Percentiles rank a stretch among this genome's conserved stretches.
These are phyloP conservation scores for Ormia ochracea DNA, from an alignment of 2,888 invertebrate genomes.

Conservation along the genomic window DNA sequence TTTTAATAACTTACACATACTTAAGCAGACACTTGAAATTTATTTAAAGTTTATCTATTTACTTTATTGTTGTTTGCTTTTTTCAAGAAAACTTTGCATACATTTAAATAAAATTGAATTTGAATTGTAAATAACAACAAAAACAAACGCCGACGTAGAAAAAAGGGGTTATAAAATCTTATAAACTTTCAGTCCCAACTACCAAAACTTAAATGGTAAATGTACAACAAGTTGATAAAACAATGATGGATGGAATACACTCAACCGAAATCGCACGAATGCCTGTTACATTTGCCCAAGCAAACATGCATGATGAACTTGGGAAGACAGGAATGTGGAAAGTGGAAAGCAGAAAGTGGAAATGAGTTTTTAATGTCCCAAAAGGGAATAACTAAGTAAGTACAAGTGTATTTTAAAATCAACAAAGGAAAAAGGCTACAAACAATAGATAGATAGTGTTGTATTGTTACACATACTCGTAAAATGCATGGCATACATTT, in stretches of 20 bases:
- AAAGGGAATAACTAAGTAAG: slow-evolving; percentile 69
- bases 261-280: slow-evolving; percentile 14
- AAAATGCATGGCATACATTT: slow-evolving; percentile 24
- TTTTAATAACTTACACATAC: slow-evolving; percentile 22
- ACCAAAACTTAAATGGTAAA: slow-evolving; percentile 15
- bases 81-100: slow-evolving; percentile 65
- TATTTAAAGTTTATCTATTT: slow-evolving; percentile 68
- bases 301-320: slow-evolving; percentile 2
- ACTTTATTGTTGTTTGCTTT: slow-evolving; percentile 63
- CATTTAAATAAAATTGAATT: slow-evolving; percentile 68
- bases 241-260: slow-evolving; percentile 48
- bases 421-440: slow-evolving; percentile 51
- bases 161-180: slow-evolving; percentile 63
- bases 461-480: slow-evolving; percentile 8
- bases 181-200: slow-evolving; percentile 62
- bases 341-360: too few relatives aligned
- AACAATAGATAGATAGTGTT: slow-evolving; percentile 15
- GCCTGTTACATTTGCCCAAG: not conserved
- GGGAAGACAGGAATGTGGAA: not conserved
- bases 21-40: slow-evolving; percentile 57
- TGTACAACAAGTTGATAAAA: slow-evolving; percentile 55
- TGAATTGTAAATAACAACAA: slow-evolving; percentile 63
- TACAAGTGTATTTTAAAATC: slow-evolving; percentile 39
- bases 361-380: slow-evolving; percentile 76
- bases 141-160: slow-evolving; percentile 14